Base-by-base conservation (phyloP, 1,140 invertebrate species). In the Drosophila miranda region DNA sequence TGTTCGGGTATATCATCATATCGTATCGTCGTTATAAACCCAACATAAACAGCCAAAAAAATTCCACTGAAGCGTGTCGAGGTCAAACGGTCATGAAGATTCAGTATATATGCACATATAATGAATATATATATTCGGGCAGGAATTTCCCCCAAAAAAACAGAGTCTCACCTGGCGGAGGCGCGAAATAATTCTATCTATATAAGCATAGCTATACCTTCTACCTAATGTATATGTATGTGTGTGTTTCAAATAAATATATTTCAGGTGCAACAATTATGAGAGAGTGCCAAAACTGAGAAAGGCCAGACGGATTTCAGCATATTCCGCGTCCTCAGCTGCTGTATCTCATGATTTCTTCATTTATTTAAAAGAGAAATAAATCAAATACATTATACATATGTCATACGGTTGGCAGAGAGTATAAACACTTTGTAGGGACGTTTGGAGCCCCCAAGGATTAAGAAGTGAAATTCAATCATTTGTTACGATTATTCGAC, bases 41-140 rank as follows among this genome's bases (percentile, higher is more conserved):
- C 63, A 73, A 63, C 55, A 71, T 76, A 76, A 73, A 62, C 64
- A 64, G 41, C 34, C 62, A 50, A 77, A 77, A n/a, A 76, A 64
- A 79, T 87, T 87, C 82, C 70, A 71, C 45, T 63, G 59, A 62
- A 69, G 53, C 70, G 50, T 71, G 78, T 70, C 84, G 83, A 87
- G 82, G 83, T 87, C 78, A 77, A 49, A 69, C 30, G 44, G 68
- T 68, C 38, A 21, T 11, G 34, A 5, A 13, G 34, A 13, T 38
- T 38, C 23, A 34, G 21, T 38, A 46, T 66, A 48, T 46, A 30
- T 30, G 19, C 14, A 45, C 23, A 5, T 49, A 42, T 77, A 13
- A 14, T 9, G 14, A 16, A 28, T 26, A 50, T 14, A 38, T 38
- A 38, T 38, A 38, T 13, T 38, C 34, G 4, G 11, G 11, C 11